phyloP scores from a whole-genome alignment of 1,140 invertebrate genomes.

The Apis mellifera region Amel_HAv3.1 CM009932.2:8219501-8220000 shows the following conservation, averaged over 20 bases:
- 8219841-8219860: constrained; percentile 73
- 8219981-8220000: constrained; percentile 1
- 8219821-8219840: constrained; percentile 73
- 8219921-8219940: background rate
- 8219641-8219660: constrained; percentile 87
- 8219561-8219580: constrained; percentile 92
- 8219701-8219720: constrained; percentile 63
- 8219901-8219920: background rate
- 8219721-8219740: constrained; percentile 59
- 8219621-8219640: constrained; percentile 89
- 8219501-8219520: no score
- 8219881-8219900: constrained; percentile 1
- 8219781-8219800: constrained; percentile 45
- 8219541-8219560: constrained; percentile 81
- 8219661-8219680: constrained; percentile 84
- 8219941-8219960: background rate
- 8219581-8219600: constrained; percentile 92
- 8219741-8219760: constrained; percentile 55
- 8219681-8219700: constrained; percentile 73
- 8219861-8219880: constrained; percentile 66
- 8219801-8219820: constrained; percentile 54
- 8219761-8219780: constrained; percentile 9
- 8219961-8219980: background rate
- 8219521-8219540: background rate
- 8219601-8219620: constrained; percentile 88